Conservation (phyloP, 2,888 invertebrate species). For the Apoda limacodes region DNA sequence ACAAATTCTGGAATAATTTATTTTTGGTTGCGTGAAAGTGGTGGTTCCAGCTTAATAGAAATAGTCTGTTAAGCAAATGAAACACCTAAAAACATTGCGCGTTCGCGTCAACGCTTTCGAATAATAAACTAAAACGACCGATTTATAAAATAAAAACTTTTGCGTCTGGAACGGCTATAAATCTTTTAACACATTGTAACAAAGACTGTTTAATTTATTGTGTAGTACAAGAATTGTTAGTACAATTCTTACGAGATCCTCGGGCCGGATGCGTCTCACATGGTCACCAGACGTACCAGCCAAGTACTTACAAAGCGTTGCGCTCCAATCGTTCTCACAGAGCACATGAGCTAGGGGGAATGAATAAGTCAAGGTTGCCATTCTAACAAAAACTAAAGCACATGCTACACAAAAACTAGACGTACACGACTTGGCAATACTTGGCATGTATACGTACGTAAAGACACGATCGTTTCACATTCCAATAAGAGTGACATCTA, state of each 20-base stretch:
- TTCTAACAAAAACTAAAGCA: constrained; percentile 55
- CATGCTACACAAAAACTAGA: constrained; percentile 43
- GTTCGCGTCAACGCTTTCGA: no score
- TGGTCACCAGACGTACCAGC: constrained; percentile 54
- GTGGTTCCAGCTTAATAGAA: no score
- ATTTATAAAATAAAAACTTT: no score
- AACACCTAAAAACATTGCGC: no score
- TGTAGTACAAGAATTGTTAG: constrained; percentile 20
- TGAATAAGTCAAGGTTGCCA: constrained; percentile 58
- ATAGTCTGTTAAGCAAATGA: no score
- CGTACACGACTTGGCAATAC: constrained; percentile 38
- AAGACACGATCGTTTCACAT: no score
- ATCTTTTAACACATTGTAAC: constrained; percentile 30
- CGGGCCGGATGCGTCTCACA: constrained; percentile 38
- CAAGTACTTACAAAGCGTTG: constrained; percentile 43
- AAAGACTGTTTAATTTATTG: constrained; percentile 36
- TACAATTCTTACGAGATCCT: constrained; percentile 34
- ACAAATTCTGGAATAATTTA: no score
- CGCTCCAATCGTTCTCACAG: constrained; percentile 58
- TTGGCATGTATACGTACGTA: no score
- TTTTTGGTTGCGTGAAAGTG: no score
- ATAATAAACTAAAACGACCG: no score
- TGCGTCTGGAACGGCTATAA: constrained; percentile 25
- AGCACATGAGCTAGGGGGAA: constrained; percentile 33
- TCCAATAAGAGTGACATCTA: no score